phyloP scores from a whole-genome alignment of 2,797 vertebrate species.

The Lutjanus campechanus region DNA sequence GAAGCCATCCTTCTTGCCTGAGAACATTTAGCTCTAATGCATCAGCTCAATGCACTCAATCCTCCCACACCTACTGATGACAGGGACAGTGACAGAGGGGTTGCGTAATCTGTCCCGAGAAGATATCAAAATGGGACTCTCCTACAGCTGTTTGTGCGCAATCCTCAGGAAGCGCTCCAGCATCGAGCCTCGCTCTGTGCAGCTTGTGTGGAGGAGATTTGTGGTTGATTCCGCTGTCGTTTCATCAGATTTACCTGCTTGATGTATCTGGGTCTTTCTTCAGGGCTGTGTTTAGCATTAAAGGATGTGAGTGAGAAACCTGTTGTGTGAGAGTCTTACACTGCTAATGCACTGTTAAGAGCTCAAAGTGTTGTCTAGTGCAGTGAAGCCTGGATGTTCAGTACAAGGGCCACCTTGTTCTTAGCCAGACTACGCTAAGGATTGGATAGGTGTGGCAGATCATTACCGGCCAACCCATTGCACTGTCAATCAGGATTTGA shows the following conservation, averaged over 20 bases:
- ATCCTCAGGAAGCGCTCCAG: constrained; percentile 37
- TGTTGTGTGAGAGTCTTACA: constrained; percentile 10
- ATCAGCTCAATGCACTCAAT: constrained; percentile 62
- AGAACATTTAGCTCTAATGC: constrained; percentile 63
- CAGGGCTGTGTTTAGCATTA: constrained; percentile 40
- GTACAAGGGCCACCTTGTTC: constrained; percentile 23
- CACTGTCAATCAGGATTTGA: constrained; percentile 30
- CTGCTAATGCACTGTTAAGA: constrained; percentile 32
- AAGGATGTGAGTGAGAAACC: constrained; percentile 31
- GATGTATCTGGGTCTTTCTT: constrained; percentile 40
- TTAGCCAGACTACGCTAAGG: constrained; percentile 3
- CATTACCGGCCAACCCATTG: constrained; percentile 31
- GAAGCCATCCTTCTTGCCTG: constrained; percentile 55
- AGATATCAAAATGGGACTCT: constrained; percentile 60
- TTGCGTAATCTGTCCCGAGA: constrained; percentile 61
- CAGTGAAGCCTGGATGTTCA: constrained; percentile 13
- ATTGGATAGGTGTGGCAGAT: constrained; percentile 19
- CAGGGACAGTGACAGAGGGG: constrained; percentile 64
- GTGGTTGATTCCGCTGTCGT: constrained; percentile 41
- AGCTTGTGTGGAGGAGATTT: constrained; percentile 46
- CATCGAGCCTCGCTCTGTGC: constrained; percentile 34
- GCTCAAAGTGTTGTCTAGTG: constrained; percentile 37
- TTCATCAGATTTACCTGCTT: constrained; percentile 61
- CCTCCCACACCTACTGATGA: constrained; percentile 52
- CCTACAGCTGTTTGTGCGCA: constrained; percentile 42